Base-by-base conservation (phyloP, 1,140 invertebrate genomes). In the Drosophila pachea region DNA sequence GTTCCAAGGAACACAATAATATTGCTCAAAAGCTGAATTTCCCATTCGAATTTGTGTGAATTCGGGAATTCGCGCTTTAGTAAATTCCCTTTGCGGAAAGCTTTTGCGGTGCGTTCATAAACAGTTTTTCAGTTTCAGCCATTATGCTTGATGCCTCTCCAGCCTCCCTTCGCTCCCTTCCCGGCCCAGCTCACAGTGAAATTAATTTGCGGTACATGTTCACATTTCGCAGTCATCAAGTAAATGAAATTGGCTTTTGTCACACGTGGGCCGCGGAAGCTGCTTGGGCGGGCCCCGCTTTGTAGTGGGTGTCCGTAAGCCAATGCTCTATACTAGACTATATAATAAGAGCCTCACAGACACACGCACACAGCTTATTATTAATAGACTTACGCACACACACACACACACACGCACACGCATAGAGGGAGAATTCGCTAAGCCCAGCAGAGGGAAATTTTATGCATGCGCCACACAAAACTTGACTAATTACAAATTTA, bases 401-500 rank as follows among this genome's bases (percentile, higher is more conserved):
- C 49, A 47, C 38, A 47, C 16, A 62, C 49, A 49, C 50, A 60
- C 50, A 47, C 47, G 43, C 16, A 62, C 49, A 49, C 50, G 52
- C 50, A 47, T 36, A 42, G 38, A 31, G n/a, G 56, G 2, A 54
- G 63, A 64, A 52, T 62, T 53, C 59, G 62, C 62, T 48, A 66
- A 72, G 53, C 50, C 48, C 22, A 40, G 54, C 59, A 54, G 33
- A 63, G 60, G 49, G 22, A 72, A 73, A 76, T 73, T 61, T 69
- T 69, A 65, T 76, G 69, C 61, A 73, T 76, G 70, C 70, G 58
- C 66, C 71, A 65, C 61, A 66, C 55, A 55, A 73, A 76, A 73
- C 70, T 76, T 76, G 73, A 76, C 73, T 76, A 75, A 75, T 73
- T 73, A 76, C 65, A 76, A 73, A 76, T 69, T 76, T 76, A 76